phyloP scores from a whole-genome alignment of 2,888 invertebrate genomes.

The Syrphus vitripennis region DNA sequence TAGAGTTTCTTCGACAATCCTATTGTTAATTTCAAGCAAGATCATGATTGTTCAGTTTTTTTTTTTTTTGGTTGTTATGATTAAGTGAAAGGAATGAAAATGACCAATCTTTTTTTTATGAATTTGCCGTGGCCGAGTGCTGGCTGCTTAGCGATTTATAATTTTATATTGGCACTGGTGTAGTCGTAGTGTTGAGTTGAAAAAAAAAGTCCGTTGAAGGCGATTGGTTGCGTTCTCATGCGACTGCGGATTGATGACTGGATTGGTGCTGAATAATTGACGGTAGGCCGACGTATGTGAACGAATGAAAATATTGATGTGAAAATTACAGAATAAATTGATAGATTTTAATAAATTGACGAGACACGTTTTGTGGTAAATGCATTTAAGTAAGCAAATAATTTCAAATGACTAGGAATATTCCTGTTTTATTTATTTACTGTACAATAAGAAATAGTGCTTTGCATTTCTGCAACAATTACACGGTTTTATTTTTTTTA shows the following conservation, averaged over 20 bases:
- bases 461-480: background rate
- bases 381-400: constrained; percentile 4
- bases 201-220: constrained; percentile 6
- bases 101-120: constrained; percentile 29
- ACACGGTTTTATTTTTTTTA: background rate
- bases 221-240: constrained; percentile 51
- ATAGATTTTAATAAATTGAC: background rate
- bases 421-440: constrained; percentile 9
- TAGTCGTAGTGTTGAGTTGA: no score
- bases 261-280: constrained; percentile 32
- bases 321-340: constrained; percentile 39
- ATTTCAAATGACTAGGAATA: constrained; percentile 56
- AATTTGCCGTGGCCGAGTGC: constrained; percentile 52
- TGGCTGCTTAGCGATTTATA: no score
- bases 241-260: constrained; percentile 61
- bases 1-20: constrained; percentile 98
- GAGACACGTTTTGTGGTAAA: background rate
- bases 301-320: constrained; percentile 53
- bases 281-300: constrained; percentile 33
- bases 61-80: constrained; percentile 14
- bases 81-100: constrained; percentile 10
- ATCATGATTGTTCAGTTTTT: constrained; percentile 85
- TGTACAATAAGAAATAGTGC: background rate
- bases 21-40: constrained; percentile 99
- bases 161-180: constrained; percentile 45